Evolutionary conservation across 2,797 vertebrate species (phyloP).

Genomic region (Enteromius argenteus): DNA sequence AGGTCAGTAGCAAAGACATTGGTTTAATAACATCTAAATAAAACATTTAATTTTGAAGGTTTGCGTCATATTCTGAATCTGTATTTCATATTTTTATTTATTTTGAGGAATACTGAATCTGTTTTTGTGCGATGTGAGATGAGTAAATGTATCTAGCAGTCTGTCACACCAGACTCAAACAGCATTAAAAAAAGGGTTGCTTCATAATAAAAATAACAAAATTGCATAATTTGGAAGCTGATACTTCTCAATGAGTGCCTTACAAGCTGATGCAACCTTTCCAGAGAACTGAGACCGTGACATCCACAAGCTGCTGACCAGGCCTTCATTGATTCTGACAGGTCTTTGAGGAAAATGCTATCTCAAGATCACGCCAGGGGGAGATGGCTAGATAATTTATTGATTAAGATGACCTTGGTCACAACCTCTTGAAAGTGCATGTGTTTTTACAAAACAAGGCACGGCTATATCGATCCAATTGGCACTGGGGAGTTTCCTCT

Average conservation of each 20-base stretch:
- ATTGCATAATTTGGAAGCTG: neutral
- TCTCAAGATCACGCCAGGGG: constrained; percentile 51
- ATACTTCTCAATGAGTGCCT: neutral
- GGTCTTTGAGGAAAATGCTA: constrained; percentile 44
- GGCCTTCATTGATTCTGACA: constrained; percentile 56
- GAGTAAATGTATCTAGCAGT: neutral
- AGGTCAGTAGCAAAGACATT: neutral
- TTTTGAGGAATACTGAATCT: neutral
- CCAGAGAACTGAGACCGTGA: constrained; percentile 15
- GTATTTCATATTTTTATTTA: neutral
- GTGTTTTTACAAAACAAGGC: constrained; percentile 54
- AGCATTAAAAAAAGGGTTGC: neutral
- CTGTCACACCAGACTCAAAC: neutral
- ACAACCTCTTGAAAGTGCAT: constrained; percentile 41
- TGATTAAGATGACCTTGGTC: constrained; percentile 61
- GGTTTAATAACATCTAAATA: neutral
- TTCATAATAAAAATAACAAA: neutral
- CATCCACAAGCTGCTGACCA: constrained; percentile 48
- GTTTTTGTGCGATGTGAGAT: neutral
- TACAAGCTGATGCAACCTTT: constrained; percentile 15
- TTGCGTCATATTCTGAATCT: neutral
- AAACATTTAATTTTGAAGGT: neutral
- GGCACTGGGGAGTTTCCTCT: constrained; percentile 34
- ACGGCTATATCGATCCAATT: constrained; percentile 39
- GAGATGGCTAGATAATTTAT: constrained; percentile 51